Percentiles rank a stretch among this genome's conserved stretches.
phyloP scores from a whole-genome alignment of 2,888 invertebrate species.

The Drosophila mercatorum region DNA sequence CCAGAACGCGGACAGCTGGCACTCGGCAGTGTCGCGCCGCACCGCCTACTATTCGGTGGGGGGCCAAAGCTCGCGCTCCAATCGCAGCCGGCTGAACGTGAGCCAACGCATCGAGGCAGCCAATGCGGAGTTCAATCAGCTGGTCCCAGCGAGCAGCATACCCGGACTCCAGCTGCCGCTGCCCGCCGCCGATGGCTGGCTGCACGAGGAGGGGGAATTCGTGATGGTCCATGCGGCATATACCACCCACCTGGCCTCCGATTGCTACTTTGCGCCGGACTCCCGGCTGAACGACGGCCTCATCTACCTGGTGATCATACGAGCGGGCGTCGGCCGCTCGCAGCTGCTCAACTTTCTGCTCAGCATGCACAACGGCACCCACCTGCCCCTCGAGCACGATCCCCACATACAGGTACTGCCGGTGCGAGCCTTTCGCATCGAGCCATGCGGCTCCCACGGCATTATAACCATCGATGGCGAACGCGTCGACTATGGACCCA shows the following conservation, averaged over 20 bases:
- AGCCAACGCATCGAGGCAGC: conserved; percentile 69
- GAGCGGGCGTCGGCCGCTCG: conserved; percentile 90
- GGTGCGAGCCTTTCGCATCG: conserved; percentile 95
- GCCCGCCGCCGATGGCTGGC: conserved; percentile 88
- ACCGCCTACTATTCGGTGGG: conserved; percentile 92
- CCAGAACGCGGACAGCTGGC: conserved; percentile 91
- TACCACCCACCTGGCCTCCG: conserved; percentile 94
- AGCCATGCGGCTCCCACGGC: conserved; percentile 89
- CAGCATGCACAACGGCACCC: conserved; percentile 92
- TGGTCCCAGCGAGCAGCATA: conserved; percentile 60
- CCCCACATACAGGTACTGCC: conserved; percentile 91
- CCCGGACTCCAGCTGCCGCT: conserved; percentile 88
- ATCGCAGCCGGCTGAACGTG: conserved; percentile 69
- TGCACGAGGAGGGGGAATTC: conserved; percentile 90
- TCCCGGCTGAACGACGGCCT: conserved; percentile 95
- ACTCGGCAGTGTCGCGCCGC: conserved; percentile 91
- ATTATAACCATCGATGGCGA: conserved; percentile 97
- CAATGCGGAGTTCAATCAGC: conserved; percentile 69
- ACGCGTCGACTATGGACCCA: conserved; percentile 92
- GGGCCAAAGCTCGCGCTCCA: conserved; percentile 89
- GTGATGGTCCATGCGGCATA: conserved; percentile 94
- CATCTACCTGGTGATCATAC: conserved; percentile 95
- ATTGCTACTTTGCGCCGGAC: conserved; percentile 93
- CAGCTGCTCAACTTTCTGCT: conserved; percentile 92
- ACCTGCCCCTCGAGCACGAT: conserved; percentile 89